phyloP scores from a whole-genome alignment of 2,113 vertebrate genomes.

The Cyprinodon brontotheroides region DNA sequence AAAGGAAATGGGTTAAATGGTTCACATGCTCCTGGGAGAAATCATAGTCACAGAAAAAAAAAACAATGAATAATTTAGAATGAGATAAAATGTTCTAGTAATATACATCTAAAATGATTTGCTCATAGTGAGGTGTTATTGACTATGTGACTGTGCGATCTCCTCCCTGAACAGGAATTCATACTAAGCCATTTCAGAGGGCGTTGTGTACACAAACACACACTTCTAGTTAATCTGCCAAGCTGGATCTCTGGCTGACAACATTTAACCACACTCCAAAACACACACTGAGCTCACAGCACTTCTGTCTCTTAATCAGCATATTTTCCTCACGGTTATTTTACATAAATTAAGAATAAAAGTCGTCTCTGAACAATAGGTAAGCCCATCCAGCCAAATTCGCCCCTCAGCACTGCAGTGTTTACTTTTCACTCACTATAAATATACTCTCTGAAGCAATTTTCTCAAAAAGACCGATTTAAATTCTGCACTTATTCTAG shows the following conservation, averaged over 20 bases:
- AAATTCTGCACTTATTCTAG: slow-evolving; percentile 7
- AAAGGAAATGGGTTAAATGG: slow-evolving; percentile 69
- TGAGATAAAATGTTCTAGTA: slow-evolving; percentile 30
- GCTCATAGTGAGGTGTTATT: slow-evolving; percentile 22
- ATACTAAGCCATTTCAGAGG: slow-evolving; percentile 47
- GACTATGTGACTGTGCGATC: background rate
- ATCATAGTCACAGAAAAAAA: slow-evolving; percentile 60
- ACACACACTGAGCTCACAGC: slow-evolving; percentile 40
- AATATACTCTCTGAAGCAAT: slow-evolving; percentile 35
- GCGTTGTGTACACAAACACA: background rate
- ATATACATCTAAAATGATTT: slow-evolving; percentile 16
- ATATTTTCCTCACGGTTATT: slow-evolving; percentile 31
- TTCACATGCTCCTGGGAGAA: slow-evolving; percentile 37
- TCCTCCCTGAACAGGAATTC: slow-evolving; percentile 46
- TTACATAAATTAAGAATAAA: slow-evolving; percentile 16
- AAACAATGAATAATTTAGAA: slow-evolving; percentile 54
- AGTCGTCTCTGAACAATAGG: slow-evolving; percentile 1
- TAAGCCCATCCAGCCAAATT: slow-evolving; percentile 7
- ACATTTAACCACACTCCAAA: slow-evolving; percentile 55
- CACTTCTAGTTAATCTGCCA: slow-evolving; percentile 50
- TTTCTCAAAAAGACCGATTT: slow-evolving; percentile 8
- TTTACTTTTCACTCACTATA: slow-evolving; percentile 42
- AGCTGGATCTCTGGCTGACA: slow-evolving; percentile 54
- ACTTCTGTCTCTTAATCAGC: slow-evolving; percentile 18
- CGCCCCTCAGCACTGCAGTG: slow-evolving; percentile 11